phyloP scores from a whole-genome alignment of 2,797 vertebrate species.

The Squalus acanthias region DNA sequence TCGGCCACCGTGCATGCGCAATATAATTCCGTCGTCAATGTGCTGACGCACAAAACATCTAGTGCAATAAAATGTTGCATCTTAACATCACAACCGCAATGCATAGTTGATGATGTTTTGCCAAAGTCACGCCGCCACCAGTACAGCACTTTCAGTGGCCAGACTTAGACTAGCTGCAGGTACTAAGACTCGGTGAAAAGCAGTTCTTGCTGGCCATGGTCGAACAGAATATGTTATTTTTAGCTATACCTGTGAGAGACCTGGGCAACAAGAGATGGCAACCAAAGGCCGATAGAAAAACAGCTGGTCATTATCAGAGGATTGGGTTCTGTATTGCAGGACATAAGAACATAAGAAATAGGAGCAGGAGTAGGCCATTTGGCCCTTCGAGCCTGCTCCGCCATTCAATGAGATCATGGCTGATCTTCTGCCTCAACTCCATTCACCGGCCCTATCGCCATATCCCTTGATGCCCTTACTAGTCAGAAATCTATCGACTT shows the following conservation, averaged over 20 bases:
- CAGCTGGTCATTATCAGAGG: not conserved
- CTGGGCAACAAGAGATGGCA: not conserved
- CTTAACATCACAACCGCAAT: not conserved
- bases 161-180: not conserved
- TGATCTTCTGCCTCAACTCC: too few relatives aligned
- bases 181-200: not conserved
- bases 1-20: not conserved
- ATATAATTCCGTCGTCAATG: not conserved
- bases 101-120: not conserved
- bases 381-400: too few relatives aligned
- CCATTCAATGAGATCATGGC: too few relatives aligned
- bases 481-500: too few relatives aligned
- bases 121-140: not conserved
- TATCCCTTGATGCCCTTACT: too few relatives aligned
- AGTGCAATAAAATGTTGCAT: not conserved
- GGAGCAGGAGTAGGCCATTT: too few relatives aligned
- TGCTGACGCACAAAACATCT: not conserved
- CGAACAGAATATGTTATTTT: not conserved
- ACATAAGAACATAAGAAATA: not conserved
- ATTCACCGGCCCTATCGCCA: too few relatives aligned
- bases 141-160: not conserved
- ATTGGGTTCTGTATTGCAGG: not conserved
- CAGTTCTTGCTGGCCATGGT: not conserved
- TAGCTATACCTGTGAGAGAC: not conserved
- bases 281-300: not conserved